These are phyloP conservation scores for Loris lydekkerianus DNA, from an alignment of 2,797 vertebrate genomes.

Conservation along the genomic window DNA sequence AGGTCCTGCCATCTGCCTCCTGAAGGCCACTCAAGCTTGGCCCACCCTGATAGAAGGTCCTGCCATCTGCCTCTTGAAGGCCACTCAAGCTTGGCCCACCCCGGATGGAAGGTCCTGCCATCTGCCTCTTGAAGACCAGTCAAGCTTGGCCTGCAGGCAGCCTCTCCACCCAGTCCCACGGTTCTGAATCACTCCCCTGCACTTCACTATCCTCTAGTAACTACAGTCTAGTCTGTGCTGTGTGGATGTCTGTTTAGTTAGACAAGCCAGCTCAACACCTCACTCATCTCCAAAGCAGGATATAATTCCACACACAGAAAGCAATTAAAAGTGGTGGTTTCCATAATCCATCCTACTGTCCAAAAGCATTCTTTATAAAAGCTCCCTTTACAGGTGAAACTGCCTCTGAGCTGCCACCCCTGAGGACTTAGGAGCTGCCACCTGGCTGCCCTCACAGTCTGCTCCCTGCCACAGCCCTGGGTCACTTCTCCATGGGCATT, in stretches of 20 bases:
- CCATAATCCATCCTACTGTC: background rate
- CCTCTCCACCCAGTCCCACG: background rate
- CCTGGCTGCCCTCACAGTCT: fast-evolving
- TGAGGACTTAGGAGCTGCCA: background rate
- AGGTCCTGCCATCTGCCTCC: too few species aligned
- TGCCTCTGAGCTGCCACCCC: background rate
- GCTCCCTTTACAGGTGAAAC: background rate
- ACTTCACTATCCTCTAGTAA: background rate
- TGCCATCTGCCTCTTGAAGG: background rate
- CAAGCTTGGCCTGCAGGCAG: too few species aligned
- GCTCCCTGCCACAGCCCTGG: background rate
- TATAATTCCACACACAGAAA: background rate
- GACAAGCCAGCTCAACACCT: background rate
- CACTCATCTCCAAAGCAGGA: background rate
- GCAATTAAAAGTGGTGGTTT: background rate
- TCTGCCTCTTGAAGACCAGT: too few species aligned
- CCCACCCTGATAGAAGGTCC: background rate
- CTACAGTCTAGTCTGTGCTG: too few species aligned
- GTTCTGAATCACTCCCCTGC: background rate
- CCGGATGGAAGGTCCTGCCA: fast-evolving
- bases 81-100: too few species aligned
- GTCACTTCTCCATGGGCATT: background rate
- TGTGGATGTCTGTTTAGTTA: background rate
- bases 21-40: too few species aligned
- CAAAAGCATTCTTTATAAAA: background rate